These are phyloP conservation scores for Tylochromis polylepis DNA, from an alignment of 2,113 vertebrate genomes.

Conservation along the genomic window DNA sequence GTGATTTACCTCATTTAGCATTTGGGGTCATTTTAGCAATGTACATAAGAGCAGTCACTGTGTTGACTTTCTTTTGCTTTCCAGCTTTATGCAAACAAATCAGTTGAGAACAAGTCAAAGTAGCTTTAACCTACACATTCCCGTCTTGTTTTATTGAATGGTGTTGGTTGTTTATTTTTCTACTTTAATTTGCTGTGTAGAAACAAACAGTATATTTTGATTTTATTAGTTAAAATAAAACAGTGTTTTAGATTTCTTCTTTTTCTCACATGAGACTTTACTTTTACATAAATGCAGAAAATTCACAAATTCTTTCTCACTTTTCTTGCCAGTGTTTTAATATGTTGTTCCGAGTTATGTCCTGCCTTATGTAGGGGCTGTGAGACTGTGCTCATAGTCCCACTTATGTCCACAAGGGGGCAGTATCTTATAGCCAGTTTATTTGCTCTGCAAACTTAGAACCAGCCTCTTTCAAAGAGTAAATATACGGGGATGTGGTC, in stretches of 20 bases:
- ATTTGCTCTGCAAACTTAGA: conserved; percentile 5
- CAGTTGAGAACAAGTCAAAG: background rate
- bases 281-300: background rate
- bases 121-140: background rate
- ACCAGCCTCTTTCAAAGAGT: background rate
- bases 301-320: background rate
- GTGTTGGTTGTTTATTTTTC: background rate
- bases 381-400: background rate
- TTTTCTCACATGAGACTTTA: background rate
- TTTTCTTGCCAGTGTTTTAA: background rate
- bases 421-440: background rate
- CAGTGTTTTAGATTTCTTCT: background rate
- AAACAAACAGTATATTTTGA: background rate
- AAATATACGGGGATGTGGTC: conserved; percentile 14
- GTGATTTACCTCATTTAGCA: background rate
- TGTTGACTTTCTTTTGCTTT: background rate
- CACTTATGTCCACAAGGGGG: conserved; percentile 43
- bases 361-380: background rate
- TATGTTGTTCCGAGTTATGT: background rate
- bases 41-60: background rate
- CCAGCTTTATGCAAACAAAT: background rate
- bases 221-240: background rate
- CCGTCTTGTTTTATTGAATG: background rate
- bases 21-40: background rate
- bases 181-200: background rate